Conservation (phyloP, 2,113 vertebrate species). For the Castor canadensis region DNA sequence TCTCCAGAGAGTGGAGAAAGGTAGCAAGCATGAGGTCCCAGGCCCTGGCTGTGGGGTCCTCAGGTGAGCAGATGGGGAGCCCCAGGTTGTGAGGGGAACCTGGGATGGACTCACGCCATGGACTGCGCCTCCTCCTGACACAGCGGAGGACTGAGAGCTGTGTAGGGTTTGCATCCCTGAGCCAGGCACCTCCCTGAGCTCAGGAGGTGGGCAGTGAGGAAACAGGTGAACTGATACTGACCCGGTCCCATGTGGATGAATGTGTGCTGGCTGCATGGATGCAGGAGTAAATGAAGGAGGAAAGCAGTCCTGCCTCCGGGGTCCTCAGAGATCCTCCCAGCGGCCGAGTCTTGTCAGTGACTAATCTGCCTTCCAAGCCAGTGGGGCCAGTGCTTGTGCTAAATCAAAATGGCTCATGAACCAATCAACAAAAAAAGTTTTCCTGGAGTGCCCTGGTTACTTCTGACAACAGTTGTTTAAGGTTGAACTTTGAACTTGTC, state of each 20-base stretch:
- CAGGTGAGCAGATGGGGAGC: too few relatives aligned
- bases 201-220: rapidly evolving
- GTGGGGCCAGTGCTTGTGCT: neutral
- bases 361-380: neutral
- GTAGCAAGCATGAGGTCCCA: neutral
- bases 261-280: too few relatives aligned
- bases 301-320: neutral
- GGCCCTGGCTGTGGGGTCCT: neutral
- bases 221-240: rapidly evolving
- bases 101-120: neutral
- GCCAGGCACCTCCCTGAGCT: neutral
- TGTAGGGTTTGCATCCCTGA: too few relatives aligned
- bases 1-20: neutral
- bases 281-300: neutral
- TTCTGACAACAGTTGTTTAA: neutral
- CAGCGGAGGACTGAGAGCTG: neutral
- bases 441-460: neutral
- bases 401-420: neutral
- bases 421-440: neutral
- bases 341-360: neutral
- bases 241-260: neutral
- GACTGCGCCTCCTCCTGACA: neutral
- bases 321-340: neutral
- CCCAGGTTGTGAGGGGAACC: neutral
- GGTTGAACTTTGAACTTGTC: neutral